Conservation (phyloP, 2,113 vertebrate species). For the Balaeniceps rex region DNA sequence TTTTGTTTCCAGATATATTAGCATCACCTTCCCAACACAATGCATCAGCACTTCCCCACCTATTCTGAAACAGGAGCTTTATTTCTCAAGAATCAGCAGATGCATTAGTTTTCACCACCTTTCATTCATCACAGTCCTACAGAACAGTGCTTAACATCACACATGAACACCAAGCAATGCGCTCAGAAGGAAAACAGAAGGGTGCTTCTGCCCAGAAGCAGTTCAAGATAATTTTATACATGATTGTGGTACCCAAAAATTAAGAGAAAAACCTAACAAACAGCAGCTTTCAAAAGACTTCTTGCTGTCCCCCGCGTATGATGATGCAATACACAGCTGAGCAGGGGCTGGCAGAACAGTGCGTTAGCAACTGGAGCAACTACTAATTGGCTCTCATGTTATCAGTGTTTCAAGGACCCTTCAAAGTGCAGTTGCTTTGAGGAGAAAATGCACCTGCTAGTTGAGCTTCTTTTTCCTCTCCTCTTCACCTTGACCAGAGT, state of each 20-base stretch:
- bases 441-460: slow-evolving; percentile 37
- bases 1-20: background rate
- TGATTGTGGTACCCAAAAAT: too few relatives aligned
- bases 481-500: slow-evolving; percentile 45
- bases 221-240: background rate
- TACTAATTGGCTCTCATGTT: background rate
- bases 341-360: background rate
- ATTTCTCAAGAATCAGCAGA: background rate
- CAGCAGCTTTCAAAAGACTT: background rate
- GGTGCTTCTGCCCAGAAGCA: background rate
- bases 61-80: background rate
- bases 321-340: background rate
- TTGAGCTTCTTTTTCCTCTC: background rate
- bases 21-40: background rate
- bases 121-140: background rate
- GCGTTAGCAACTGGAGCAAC: background rate
- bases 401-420: background rate
- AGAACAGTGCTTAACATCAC: background rate
- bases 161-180: background rate
- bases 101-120: background rate
- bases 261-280: background rate
- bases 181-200: background rate
- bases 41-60: background rate
- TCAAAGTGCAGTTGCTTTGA: background rate
- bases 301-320: background rate